phyloP scores from a whole-genome alignment of 37 sponge, comb jelly and placozoan species.

The Diacarnus erythraeanus region DNA sequence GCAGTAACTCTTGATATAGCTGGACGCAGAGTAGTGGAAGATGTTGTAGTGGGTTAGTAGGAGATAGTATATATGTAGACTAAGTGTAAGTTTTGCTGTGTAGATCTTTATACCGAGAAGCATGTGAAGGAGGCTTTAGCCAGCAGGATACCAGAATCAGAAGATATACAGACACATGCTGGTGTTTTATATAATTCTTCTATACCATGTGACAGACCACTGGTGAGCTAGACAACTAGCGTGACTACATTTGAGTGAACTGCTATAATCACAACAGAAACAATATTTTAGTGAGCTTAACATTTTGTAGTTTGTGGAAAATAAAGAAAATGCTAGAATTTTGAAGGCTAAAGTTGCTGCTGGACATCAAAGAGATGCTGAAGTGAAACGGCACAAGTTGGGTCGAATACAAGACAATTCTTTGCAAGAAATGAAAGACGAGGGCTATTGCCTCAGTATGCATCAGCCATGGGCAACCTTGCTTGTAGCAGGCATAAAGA shows the following conservation, averaged over 20 bases:
- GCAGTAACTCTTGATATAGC: conserved; percentile 89
- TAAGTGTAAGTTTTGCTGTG: too few species aligned
- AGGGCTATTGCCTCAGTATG: conserved; percentile 96
- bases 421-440: conserved; percentile 88
- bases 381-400: background rate
- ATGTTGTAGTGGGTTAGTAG: conserved; percentile 31
- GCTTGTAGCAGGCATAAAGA: conserved; percentile 89
- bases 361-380: background rate
- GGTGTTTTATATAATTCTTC: conserved; percentile 41
- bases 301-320: conserved; percentile 12
- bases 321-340: background rate
- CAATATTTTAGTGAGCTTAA: too few species aligned
- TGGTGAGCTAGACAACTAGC: too few species aligned
- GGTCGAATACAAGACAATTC: conserved; percentile 79
- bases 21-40: conserved; percentile 79
- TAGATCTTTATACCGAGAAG: conserved; percentile 47
- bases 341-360: background rate
- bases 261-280: too few species aligned
- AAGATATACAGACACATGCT: background rate
- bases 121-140: conserved; percentile 27
- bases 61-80: too few species aligned
- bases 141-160: background rate
- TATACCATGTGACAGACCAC: conserved; percentile 34
- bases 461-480: conserved; percentile 99
- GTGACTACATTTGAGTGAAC: too few species aligned